phyloP scores from a whole-genome alignment of 2,888 invertebrate species.

The Xestia rhomboidea region DNA sequence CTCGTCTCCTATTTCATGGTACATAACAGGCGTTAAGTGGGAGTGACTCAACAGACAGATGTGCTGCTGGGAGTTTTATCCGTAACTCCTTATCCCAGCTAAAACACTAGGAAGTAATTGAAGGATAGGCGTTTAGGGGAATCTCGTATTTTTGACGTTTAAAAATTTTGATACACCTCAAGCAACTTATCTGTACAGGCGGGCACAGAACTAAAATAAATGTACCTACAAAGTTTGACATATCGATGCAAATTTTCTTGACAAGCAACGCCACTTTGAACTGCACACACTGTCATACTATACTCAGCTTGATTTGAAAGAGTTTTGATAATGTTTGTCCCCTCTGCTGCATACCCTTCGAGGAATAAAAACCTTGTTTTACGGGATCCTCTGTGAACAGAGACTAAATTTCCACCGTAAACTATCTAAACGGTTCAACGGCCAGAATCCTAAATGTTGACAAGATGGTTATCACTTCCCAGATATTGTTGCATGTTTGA shows the following conservation, averaged over 20 bases:
- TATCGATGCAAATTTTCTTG: background rate
- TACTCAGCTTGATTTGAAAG: background rate
- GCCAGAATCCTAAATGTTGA: conserved; percentile 52
- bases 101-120: background rate
- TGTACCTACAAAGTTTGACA: background rate
- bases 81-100: background rate
- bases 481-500: conserved; percentile 55
- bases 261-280: background rate
- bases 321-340: background rate
- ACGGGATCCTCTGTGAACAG: background rate
- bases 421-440: conserved; percentile 45
- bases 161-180: too few species aligned
- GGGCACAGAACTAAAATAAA: background rate
- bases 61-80: background rate
- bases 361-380: background rate
- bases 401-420: background rate
- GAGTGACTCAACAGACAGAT: background rate
- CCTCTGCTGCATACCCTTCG: background rate
- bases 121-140: background rate
- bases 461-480: conserved; percentile 56
- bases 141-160: too few species aligned
- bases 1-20: background rate
- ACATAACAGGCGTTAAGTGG: background rate
- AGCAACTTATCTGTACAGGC: background rate
- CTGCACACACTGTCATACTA: background rate